Evolutionary conservation across 2,797 vertebrate genomes (phyloP), one percentile per base, ranked within the genome.

Genomic region (Oreochromis grahami): DNA sequence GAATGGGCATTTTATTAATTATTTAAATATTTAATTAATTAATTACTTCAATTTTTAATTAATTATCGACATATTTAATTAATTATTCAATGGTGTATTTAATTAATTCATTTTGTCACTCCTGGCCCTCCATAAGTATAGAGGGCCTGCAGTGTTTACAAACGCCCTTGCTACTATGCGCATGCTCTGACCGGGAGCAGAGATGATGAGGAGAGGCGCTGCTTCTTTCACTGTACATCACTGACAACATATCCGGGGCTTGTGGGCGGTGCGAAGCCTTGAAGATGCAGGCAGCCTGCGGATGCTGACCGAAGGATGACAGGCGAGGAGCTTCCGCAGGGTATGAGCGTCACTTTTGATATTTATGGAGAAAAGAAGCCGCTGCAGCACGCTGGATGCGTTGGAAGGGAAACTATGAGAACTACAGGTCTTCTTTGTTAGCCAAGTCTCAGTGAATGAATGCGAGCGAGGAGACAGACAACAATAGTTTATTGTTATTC

Each of bases 361-460:
- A 6, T 82, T 38, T 32, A 11, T 60, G 65, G 14, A 17, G 48
- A 45, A 77, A 79, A 24, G 3, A 4, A 41, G 19, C 53, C 2
- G 77, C 45, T 15, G 5, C 7, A 51, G 52, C 2, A 29, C 32
- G n/a, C 10, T 65, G 15, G 74, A 58, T 68, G 21, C 63, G 8
- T 8, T 15, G 38, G 50, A 51, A 34, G 48, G 17, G 53, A 17
- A 50, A 34, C 19, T 1, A 8, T 21, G 53, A 48, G 9, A 72
- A 13, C 32, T 81, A 58, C 56, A 78, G 8, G 9, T 52, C 11
- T 77, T 36, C 90, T 92, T 93, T 94, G 89, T 93, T 74, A 86
- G n/a, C 7, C 45, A 51, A 74, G 55, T 2, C 76, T 78, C 17
- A 13, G 3, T 48, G 78, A 79, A 52, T 19, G 7, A 74, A 74